Base-by-base conservation (phyloP, 1,140 invertebrate genomes). In the Drosophila chauvacae region DNA sequence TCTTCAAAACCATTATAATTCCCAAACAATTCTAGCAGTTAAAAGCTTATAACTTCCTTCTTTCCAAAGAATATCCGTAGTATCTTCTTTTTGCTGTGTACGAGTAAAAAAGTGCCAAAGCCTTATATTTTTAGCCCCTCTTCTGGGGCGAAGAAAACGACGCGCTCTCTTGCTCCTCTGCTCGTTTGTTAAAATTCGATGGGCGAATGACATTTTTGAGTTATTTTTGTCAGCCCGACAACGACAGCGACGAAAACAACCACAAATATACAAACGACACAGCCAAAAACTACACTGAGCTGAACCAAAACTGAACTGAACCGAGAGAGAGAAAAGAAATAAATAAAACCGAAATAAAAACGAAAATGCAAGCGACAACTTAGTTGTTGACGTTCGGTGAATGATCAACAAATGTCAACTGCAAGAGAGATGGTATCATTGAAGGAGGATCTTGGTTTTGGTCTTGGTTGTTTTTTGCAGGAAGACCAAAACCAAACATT, bases 181-280 rank as follows among this genome's bases (percentile, higher is more conserved):
- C 83, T 90, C 85, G 85, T 90, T 90, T 90, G 85, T 90, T 90
- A 85, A 90, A 85, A 90, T 90, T 90, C 85, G 85, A 90, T 90
- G 85, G 85, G 85, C 85, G 85, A 90, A 90, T 90, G 85, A 90
- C 85, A 90, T 90, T 90, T 90, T 90, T 90, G 86, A 90, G 85
- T 90, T 90, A 90, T 90, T 90, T 90, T 90, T 90, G 85, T 90
- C 84, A 88, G 73, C 61, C 71, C 56, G 62, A 65, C 58, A 78
- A 64, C 74, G 66, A 70, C 73, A 78, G 18, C 48, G 51, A 45
- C 70, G 71, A 55, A 56, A 75, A 51, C 44, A 61, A 55, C 63
- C 37, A 69, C 73, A 42, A 64, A 51, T 48, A 48, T 48, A 48
- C 45, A 48, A 26, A 11, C 44, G 7, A 53, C 42, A 35, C 73